Conservation (phyloP, 2,113 vertebrate genomes). For the Lepidothrix coronata region DNA sequence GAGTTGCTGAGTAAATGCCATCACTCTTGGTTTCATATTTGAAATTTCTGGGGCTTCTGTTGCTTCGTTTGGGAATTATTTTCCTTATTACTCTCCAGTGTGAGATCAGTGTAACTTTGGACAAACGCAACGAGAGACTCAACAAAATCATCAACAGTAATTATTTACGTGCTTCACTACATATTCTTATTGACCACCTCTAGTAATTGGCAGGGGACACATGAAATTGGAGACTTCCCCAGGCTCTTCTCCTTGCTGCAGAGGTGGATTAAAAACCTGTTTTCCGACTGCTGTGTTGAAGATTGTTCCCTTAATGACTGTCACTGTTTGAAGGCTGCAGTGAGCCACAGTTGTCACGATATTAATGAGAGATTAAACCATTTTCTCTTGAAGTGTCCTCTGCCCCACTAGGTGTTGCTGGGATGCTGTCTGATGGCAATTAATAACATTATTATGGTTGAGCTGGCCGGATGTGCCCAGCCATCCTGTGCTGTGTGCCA, state of each 20-base stretch:
- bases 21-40: not conserved
- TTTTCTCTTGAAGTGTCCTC: not conserved
- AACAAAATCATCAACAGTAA: not conserved
- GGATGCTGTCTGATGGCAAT: not conserved
- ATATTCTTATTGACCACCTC: not conserved
- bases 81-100: fast-evolving
- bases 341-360: not conserved
- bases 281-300: not conserved
- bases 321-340: not conserved
- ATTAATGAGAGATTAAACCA: not conserved
- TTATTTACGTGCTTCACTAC: not conserved
- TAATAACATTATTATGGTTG: not conserved
- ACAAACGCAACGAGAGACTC: not conserved
- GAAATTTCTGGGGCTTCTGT: not conserved
- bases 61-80: not conserved
- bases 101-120: not conserved
- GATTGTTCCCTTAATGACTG: not conserved
- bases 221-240: not conserved
- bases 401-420: not conserved
- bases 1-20: not conserved
- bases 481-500: not conserved
- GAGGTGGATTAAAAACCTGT: not conserved
- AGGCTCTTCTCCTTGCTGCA: not conserved
- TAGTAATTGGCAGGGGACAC: not conserved
- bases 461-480: fast-evolving